phyloP scores from a whole-genome alignment of 2,888 invertebrate species.

The Pycnomerus fuliginosus region DNA sequence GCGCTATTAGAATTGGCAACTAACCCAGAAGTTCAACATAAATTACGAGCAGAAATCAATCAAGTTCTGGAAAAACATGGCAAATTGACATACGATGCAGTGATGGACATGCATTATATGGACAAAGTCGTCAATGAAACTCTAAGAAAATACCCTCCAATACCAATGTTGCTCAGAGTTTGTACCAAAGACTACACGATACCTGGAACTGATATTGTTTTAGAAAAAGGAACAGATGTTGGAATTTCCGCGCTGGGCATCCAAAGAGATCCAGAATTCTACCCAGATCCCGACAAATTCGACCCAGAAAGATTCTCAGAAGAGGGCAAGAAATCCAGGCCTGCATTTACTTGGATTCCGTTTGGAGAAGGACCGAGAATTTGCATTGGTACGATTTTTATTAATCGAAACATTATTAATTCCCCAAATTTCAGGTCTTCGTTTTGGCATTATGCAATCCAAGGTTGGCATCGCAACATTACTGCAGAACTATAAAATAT shows the following conservation, averaged over 20 bases:
- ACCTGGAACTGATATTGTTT: slow-evolving; percentile 23
- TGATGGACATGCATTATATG: slow-evolving; percentile 34
- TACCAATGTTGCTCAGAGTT: slow-evolving; percentile 27
- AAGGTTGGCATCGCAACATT: slow-evolving; percentile 35
- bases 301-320: slow-evolving; percentile 43
- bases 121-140: slow-evolving; percentile 49
- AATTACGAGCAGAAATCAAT: slow-evolving; percentile 10
- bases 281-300: slow-evolving; percentile 44
- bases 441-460: slow-evolving; percentile 42
- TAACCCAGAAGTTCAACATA: slow-evolving; percentile 13
- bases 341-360: slow-evolving; percentile 35
- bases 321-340: slow-evolving; percentile 35
- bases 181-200: slow-evolving; percentile 31
- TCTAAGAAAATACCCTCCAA: slow-evolving; percentile 44
- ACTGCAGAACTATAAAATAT: slow-evolving; percentile 34
- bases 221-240: slow-evolving; percentile 37
- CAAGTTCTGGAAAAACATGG: slow-evolving; percentile 5
- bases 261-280: slow-evolving; percentile 42
- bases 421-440: slow-evolving; percentile 33
- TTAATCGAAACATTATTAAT: too few relatives aligned
- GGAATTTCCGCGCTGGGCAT: slow-evolving; percentile 38
- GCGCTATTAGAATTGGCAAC: slow-evolving; percentile 13
- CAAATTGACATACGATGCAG: slow-evolving; percentile 12
- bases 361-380: slow-evolving; percentile 27
- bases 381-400: slow-evolving; percentile 25